These are phyloP conservation scores for Amblyjoppa proteus DNA, from an alignment of 2,888 invertebrate species.

Conservation along the genomic window DNA sequence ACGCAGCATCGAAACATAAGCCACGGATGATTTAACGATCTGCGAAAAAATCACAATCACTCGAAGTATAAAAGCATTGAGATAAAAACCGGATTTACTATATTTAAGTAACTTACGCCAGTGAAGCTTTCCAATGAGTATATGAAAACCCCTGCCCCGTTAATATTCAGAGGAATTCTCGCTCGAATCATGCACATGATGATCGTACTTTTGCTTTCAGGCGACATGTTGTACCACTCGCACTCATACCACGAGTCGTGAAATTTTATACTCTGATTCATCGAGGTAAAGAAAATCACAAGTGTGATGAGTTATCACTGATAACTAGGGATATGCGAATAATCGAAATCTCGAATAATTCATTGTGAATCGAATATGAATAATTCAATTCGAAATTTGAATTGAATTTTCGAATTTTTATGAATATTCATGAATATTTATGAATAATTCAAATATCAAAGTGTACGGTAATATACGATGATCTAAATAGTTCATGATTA, in stretches of 20 bases:
- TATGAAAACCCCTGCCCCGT: too few species aligned
- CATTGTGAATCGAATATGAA: neutral
- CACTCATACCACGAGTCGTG: neutral
- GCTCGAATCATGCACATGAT: too few species aligned
- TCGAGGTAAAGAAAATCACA: neutral
- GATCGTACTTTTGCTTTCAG: neutral
- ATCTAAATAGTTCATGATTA: too few species aligned
- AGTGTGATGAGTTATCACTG: neutral
- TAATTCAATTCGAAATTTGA: too few species aligned
- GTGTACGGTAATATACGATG: too few species aligned
- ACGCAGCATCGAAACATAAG: too few species aligned
- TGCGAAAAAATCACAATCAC: too few species aligned
- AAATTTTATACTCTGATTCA: neutral
- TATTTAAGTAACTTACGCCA: neutral
- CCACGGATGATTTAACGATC: too few species aligned
- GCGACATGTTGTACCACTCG: slow-evolving; percentile 2
- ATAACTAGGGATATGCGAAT: neutral
- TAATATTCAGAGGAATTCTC: too few species aligned
- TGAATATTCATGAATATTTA: too few species aligned
- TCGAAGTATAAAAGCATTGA: neutral
- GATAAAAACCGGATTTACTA: neutral
- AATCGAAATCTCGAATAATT: neutral
- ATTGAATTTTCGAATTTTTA: neutral
- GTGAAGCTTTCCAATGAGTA: neutral
- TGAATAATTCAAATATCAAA: too few species aligned